Conservation (phyloP, 2,888 invertebrate genomes). For the Zhuqinia jingwanae region DNA sequence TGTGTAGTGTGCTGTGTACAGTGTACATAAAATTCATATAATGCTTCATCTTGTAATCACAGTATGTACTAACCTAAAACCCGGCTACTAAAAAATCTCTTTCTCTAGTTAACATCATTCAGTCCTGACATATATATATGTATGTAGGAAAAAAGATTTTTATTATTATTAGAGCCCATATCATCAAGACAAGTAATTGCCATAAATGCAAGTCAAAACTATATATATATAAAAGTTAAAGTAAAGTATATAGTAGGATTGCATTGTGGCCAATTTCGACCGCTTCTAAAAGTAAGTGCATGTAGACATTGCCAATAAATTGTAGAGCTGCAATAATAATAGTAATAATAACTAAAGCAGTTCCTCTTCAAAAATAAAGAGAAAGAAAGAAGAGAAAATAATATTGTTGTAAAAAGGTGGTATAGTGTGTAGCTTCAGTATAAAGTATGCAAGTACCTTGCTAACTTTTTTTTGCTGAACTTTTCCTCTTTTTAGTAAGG, state of each 20-base stretch:
- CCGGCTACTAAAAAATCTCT: neutral
- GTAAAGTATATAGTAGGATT: neutral
- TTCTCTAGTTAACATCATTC: slow-evolving; percentile 8
- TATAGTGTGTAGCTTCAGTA: no score
- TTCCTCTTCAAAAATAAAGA: no score
- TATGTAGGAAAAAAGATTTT: neutral
- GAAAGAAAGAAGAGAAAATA: no score
- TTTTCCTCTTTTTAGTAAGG: no score
- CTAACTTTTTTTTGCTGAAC: no score
- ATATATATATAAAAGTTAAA: no score
- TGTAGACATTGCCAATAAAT: neutral
- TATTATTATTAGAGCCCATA: neutral
- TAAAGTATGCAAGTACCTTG: no score
- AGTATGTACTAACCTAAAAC: neutral
- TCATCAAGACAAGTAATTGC: slow-evolving; percentile 34
- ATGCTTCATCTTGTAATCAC: slow-evolving; percentile 28
- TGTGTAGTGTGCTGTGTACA: neutral
- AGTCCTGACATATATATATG: neutral
- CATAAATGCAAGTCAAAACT: slow-evolving; percentile 5
- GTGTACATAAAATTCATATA: no score
- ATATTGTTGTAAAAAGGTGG: no score
- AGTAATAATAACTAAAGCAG: no score
- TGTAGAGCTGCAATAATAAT: neutral
- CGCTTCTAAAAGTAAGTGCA: neutral
- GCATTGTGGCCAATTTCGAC: neutral